Conservation (phyloP, 2,888 invertebrate species). For the Lingula anatina region DNA sequence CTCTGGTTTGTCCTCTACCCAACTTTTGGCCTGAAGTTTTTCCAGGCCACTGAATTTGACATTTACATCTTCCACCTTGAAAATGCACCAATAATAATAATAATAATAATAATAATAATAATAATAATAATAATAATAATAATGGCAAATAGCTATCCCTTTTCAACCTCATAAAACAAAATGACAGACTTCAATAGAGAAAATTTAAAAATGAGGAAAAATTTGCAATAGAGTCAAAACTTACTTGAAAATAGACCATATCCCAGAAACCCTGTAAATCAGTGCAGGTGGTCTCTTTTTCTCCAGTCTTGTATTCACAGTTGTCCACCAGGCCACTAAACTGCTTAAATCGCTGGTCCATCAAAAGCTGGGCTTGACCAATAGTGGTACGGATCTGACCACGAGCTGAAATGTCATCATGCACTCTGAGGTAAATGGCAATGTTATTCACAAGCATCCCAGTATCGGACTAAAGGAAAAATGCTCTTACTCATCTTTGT, state of each 20-base stretch:
- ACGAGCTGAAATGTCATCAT: slow-evolving; percentile 28
- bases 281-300: slow-evolving; percentile 47
- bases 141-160: no score
- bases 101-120: no score
- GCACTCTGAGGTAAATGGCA: no score
- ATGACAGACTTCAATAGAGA: no score
- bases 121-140: no score
- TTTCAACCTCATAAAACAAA: no score
- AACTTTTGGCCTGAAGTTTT: slow-evolving; percentile 32
- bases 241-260: slow-evolving; percentile 53
- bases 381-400: slow-evolving; percentile 49
- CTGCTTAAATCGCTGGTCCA: slow-evolving; percentile 53
- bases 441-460: no score
- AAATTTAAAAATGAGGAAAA: no score
- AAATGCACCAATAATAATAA: no score
- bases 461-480: no score
- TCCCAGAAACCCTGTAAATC: slow-evolving; percentile 57
- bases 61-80: slow-evolving; percentile 50
- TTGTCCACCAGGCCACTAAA: slow-evolving; percentile 52
- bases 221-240: no score
- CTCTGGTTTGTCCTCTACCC: slow-evolving; percentile 21
- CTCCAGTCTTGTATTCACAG: slow-evolving; percentile 51
- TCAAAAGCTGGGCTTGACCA: slow-evolving; percentile 53
- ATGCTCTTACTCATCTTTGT: no score
- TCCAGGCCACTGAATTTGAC: slow-evolving; percentile 35